Evolutionary conservation across 2,888 invertebrate genomes (phyloP), one percentile per base, ranked within the genome.

Genomic region (Cremastinae sp.): DNA sequence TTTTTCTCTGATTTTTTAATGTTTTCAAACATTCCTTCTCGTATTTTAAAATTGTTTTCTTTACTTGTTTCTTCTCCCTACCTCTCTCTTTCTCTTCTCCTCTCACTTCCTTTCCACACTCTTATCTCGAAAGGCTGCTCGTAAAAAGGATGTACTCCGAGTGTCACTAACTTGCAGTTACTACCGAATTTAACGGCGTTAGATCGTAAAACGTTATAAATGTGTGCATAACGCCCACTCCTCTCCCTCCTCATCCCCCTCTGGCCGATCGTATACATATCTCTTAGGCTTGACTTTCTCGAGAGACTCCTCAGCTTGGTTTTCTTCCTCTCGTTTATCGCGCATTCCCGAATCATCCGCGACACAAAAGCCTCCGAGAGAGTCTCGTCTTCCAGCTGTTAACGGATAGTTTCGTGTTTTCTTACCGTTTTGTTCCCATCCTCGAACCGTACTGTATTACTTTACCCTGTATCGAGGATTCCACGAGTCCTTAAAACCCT

Each of bases 141-240:
- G 83, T 88, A 87, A 88, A 88, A 87, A 82, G 80, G 71, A 79
- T 74, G 77, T 80, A 69, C 62, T 59, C 20, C 79, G 82, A 84
- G 81, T 84, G 83, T 84, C 83, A 84, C 86, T 83, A 85, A 86
- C 85, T 83, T 83, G 81, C 81, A 79, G 83, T 88, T 86, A 86
- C 81, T 83, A 80, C 81, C 80, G 82, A 88, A 88, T 85, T 87
- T 87, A 87, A 88, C 84, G 83, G 82, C 79, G 58, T 47, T 73
- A 74, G 80, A 69, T 85, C 84, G 84, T 88, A 86, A 88, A 87
- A 75, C 41, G 18, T 72, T n/a, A 22, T 43, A 53, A 22, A 14
- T 39, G 41, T 51, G 47, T 16, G 56, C 9, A 35, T 28, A 45
- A 45, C 43, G 35, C 41, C 37, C 10, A 51, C 45, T 53, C 18